A percentile compares a stretch with the other conserved stretches of the same genome.
Evolutionary conservation across 2,797 vertebrate genomes (phyloP).

Genomic region (Leucoraja ocellata): DNA sequence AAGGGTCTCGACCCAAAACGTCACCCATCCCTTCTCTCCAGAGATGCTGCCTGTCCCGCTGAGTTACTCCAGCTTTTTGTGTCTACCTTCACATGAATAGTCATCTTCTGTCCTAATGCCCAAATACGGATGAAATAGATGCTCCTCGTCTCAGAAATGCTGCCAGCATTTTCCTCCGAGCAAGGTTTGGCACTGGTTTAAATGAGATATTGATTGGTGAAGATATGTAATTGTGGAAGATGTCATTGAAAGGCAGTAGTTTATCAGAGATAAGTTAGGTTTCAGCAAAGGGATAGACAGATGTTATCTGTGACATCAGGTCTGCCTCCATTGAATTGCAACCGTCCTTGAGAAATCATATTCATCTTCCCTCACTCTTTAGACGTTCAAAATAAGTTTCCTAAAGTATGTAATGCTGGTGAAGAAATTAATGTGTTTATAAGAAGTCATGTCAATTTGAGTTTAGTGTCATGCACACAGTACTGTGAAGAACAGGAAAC

Average conservation of each 20-base stretch:
- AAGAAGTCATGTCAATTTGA: no score
- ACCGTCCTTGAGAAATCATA: constrained; percentile 55
- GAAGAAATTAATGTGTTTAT: not conserved
- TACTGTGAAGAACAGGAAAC: no score
- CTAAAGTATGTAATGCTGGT: not conserved
- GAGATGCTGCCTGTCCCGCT: no score
- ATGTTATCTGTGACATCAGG: constrained; percentile 55
- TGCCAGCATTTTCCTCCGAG: not conserved
- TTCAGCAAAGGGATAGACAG: constrained; percentile 41
- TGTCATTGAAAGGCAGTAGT: constrained; percentile 32
- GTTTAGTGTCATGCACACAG: no score
- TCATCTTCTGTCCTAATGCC: not conserved
- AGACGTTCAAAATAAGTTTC: not conserved
- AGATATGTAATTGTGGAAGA: not conserved
- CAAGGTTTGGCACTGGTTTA: not conserved
- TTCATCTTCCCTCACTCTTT: constrained; percentile 6
- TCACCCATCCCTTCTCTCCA: no score
- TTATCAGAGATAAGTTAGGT: constrained; percentile 22
- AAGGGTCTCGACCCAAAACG: no score
- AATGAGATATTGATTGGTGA: constrained; percentile 11
- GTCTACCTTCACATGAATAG: not conserved
- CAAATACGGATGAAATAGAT: not conserved
- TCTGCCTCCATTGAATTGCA: constrained; percentile 52
- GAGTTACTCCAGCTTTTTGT: no score
- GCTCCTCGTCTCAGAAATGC: not conserved